These are phyloP conservation scores for Callipepla squamata DNA, from an alignment of 2,113 vertebrate genomes.

Conservation along the genomic window DNA sequence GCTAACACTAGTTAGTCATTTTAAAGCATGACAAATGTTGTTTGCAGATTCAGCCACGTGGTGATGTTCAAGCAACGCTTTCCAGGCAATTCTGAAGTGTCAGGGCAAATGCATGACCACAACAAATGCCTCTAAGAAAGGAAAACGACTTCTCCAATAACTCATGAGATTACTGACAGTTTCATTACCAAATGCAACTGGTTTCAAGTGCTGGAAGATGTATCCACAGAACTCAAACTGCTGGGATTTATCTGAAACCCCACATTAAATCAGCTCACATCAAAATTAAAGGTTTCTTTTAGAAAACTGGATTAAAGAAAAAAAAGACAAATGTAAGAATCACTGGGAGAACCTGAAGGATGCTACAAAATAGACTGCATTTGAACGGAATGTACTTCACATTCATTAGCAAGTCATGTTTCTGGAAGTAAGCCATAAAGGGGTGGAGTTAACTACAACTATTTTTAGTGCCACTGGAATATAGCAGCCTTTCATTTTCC, in stretches of 20 bases:
- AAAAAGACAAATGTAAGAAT: neutral
- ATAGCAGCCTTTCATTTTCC: neutral
- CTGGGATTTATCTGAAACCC: neutral
- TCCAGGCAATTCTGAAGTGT: neutral
- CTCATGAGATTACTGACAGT: neutral
- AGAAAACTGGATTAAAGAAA: neutral
- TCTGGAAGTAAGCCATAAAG: neutral
- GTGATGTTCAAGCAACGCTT: neutral
- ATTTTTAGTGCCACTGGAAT: constrained; percentile 12
- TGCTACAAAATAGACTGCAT: neutral
- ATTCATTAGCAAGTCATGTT: neutral
- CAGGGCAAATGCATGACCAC: neutral
- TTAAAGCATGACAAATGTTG: neutral
- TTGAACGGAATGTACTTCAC: neutral
- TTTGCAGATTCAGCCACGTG: neutral
- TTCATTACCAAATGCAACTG: neutral
- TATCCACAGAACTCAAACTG: neutral
- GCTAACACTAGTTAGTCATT: neutral
- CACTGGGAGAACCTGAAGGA: neutral
- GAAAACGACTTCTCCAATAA: neutral
- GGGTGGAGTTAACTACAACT: neutral
- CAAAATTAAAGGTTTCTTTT: neutral
- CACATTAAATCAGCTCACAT: neutral
- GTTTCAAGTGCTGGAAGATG: neutral
- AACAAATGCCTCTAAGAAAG: neutral